Evolutionary conservation across 1,140 invertebrate genomes (phyloP).

Genomic region (Cydia strobilella): DNA sequence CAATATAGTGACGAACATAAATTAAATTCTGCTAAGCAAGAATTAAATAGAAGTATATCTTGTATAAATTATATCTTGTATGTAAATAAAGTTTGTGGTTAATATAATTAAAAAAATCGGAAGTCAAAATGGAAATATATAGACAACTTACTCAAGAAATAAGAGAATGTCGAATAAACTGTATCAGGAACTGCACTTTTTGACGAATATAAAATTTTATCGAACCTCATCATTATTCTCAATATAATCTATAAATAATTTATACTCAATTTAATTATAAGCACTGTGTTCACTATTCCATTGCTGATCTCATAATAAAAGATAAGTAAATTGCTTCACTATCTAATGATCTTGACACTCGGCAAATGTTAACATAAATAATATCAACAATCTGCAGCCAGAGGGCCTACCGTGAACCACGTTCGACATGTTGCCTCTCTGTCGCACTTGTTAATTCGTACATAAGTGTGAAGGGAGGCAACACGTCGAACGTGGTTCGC

Average conservation of each 20-base stretch:
- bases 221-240: constrained; percentile 15
- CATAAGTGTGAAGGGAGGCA: no score
- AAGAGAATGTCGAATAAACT: constrained; percentile 21
- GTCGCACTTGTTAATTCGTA: no score
- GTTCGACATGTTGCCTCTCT: no score
- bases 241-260: not conserved
- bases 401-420: no score
- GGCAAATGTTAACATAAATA: not conserved
- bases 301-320: not conserved
- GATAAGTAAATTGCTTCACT: not conserved
- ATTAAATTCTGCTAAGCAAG: no score
- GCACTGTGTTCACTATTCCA: constrained; percentile 11
- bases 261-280: not conserved
- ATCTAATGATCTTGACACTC: constrained; percentile 3
- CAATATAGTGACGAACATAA: no score
- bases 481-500: no score
- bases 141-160: constrained; percentile 16
- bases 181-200: constrained; percentile 11
- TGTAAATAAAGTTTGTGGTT: no score
- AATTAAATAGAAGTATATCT: no score
- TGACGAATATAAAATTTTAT: constrained; percentile 1
- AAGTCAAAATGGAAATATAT: not conserved
- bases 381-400: no score
- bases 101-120: no score
- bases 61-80: no score